Base-by-base conservation (phyloP, 2,113 vertebrate genomes). In the Platysteira castanea region DNA sequence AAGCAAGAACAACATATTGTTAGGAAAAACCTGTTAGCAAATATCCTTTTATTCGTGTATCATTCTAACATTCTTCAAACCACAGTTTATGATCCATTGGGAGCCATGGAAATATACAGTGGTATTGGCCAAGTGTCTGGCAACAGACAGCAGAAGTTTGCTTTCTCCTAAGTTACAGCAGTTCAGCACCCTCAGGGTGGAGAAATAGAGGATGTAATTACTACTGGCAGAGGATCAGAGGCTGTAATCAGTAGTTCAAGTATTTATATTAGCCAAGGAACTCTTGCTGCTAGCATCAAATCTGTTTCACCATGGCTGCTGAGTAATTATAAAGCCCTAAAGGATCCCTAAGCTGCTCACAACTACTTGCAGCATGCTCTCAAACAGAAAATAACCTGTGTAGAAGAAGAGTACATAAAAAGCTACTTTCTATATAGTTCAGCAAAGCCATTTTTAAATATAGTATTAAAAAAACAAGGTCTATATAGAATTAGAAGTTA, bases 251-350 rank as follows among this genome's bases (percentile, higher is more conserved):
- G 68, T 27, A 84, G 68, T 69, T 89, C 53, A 77, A 81, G 73
- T 81, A 49, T 82, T 91, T 91, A 53, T 71, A 84, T 87, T 68
- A 91, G 63, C 82, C 74, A 84, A 87, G 69, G 59, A 95, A 76
- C 68, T 87, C 68, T 77, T 50, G 81, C 91, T 91, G 84, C 63
- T 84, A 84, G 63, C 85, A 93, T 91, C 49, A 76, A 89, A 93
- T 89, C 77, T 87, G 67, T 80, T 96, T 68, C 23, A 7, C 57
- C 26, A 41, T 37, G 41, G 49, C 69, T 90, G 59, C 23, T n/a
- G 53, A 81, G 49, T 54, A 87, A 90, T 16, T 77, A 31, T 56
- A 70, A 85, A 94, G 89, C 56, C 89, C 86, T 65, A 44, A 92
- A 94, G 65, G 75, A 65, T 60, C n/a, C 52, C 37, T 57, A 57